A percentile compares a stretch with the other conserved stretches of the same genome.
phyloP scores from a whole-genome alignment of 2,113 vertebrate species.

The Ceratotherium simum region DNA sequence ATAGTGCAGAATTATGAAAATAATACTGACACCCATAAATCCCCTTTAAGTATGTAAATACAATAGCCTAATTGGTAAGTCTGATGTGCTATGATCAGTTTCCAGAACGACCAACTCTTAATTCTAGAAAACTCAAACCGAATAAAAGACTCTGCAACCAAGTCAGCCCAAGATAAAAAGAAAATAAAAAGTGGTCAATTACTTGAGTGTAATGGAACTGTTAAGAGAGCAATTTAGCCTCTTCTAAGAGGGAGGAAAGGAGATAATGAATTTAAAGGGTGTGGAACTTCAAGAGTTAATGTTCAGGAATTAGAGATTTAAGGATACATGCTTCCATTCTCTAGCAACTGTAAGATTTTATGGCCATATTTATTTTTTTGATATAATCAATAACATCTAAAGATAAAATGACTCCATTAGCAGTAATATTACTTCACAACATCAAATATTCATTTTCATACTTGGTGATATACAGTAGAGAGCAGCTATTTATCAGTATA shows the following conservation, averaged over 20 bases:
- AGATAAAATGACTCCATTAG: conserved; percentile 33
- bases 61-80: neutral
- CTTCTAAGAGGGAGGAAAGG: neutral
- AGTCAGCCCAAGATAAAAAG: neutral
- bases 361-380: conserved; percentile 52
- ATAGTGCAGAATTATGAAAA: neutral
- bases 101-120: neutral
- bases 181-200: neutral
- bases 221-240: neutral
- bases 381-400: conserved; percentile 47
- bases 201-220: neutral
- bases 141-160: neutral
- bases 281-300: neutral
- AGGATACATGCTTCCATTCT: neutral
- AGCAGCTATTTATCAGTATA: conserved; percentile 45
- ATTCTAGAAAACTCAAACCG: neutral
- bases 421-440: neutral
- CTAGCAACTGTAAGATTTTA: neutral
- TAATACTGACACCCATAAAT: neutral
- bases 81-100: neutral
- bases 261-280: neutral
- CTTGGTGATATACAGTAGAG: neutral
- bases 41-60: neutral
- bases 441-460: conserved; percentile 60
- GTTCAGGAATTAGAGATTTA: neutral